Evolutionary conservation across 2,113 vertebrate species (phyloP).

Genomic region (Ciconia boyciana): DNA sequence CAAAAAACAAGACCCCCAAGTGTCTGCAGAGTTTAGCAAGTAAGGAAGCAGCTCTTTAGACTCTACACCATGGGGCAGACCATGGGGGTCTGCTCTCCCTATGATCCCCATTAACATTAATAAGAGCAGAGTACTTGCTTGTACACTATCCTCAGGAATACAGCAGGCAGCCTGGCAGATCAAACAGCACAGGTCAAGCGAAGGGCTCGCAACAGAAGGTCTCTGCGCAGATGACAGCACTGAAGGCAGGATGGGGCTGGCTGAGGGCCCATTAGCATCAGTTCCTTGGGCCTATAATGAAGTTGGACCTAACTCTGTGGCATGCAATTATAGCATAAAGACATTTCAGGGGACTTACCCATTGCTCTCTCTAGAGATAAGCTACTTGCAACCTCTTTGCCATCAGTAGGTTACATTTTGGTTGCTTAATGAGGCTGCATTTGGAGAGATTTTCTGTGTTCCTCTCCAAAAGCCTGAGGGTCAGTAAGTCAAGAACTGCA

Average conservation of each 20-base stretch:
- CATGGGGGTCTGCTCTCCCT: neutral
- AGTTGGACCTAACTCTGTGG: neutral
- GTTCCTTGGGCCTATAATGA: neutral
- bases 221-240: neutral
- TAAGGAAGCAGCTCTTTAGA: neutral
- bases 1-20: neutral
- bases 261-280: neutral
- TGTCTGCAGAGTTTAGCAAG: neutral
- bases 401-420: neutral
- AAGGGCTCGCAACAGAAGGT: neutral
- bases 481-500: neutral
- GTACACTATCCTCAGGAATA: neutral
- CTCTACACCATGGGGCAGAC: neutral
- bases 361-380: neutral
- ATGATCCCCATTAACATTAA: neutral
- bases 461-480: neutral
- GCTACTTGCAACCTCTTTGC: neutral
- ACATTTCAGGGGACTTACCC: neutral
- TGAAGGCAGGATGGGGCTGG: neutral
- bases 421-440: neutral
- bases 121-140: neutral
- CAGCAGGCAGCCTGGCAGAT: neutral
- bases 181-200: neutral
- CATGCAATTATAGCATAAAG: neutral
- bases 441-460: neutral